Evolutionary conservation across 2,113 vertebrate species (phyloP).

Genomic region (Zosterops hypoxanthus): DNA sequence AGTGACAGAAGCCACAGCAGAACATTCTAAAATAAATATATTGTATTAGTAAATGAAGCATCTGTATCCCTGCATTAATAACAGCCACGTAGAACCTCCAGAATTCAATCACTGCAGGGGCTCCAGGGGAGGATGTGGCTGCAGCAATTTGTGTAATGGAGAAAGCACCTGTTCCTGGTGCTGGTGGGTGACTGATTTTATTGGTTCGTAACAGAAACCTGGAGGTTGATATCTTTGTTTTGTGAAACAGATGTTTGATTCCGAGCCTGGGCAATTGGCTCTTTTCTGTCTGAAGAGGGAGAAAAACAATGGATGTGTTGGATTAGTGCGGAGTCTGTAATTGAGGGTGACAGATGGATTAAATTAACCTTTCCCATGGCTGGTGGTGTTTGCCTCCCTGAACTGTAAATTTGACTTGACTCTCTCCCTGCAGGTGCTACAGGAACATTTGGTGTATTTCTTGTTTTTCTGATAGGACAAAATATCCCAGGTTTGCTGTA

Average conservation of each 20-base stretch:
- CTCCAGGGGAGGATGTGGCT: neutral
- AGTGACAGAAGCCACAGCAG: neutral
- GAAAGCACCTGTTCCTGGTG: neutral
- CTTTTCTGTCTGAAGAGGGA: neutral
- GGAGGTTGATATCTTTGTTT: slow-evolving; percentile 46
- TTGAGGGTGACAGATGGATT: slow-evolving; percentile 46
- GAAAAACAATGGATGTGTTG: neutral
- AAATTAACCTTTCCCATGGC: slow-evolving; percentile 35
- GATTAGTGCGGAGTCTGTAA: slow-evolving; percentile 17
- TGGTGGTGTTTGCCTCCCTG: slow-evolving; percentile 14
- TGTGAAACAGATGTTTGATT: slow-evolving; percentile 46
- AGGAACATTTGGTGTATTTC: neutral
- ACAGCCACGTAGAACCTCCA: neutral
- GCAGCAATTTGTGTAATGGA: slow-evolving; percentile 29
- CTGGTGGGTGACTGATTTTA: neutral
- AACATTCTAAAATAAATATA: neutral
- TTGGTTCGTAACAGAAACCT: neutral
- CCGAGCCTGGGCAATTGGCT: neutral
- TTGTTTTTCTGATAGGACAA: neutral
- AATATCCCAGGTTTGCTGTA: neutral
- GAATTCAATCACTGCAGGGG: neutral
- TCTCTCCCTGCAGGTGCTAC: slow-evolving; percentile 48
- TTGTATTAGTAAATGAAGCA: neutral
- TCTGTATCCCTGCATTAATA: neutral
- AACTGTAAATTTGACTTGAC: slow-evolving; percentile 10